Evolutionary conservation across 2,797 vertebrate species (phyloP).

Genomic region (Alfaro cultratus): DNA sequence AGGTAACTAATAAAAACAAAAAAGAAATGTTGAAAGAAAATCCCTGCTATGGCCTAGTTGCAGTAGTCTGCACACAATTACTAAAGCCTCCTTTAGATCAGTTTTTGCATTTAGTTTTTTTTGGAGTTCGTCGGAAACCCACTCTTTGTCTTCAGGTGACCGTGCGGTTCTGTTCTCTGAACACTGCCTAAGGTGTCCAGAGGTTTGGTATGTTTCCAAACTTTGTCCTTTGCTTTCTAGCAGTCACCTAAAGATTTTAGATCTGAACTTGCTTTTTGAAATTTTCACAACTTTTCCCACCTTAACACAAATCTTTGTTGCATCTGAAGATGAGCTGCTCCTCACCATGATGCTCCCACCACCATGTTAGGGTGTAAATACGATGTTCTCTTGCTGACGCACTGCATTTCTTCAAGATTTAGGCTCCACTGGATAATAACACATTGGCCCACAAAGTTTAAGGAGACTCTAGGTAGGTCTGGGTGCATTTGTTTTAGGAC

Average conservation of each 20-base stretch:
- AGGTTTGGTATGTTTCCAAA: neutral
- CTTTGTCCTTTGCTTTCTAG: neutral
- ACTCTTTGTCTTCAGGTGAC: neutral
- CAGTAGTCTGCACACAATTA: neutral
- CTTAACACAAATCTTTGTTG: neutral
- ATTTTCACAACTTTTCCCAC: neutral
- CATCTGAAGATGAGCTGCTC: neutral
- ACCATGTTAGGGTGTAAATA: neutral
- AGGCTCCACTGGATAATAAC: neutral
- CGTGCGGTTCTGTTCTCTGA: neutral
- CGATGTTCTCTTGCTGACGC: neutral
- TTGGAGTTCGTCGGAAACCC: neutral
- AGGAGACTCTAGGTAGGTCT: neutral
- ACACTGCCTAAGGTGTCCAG: neutral
- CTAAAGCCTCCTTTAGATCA: neutral
- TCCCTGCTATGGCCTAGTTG: neutral
- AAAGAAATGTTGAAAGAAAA: neutral
- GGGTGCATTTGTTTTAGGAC: neutral
- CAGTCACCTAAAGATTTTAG: neutral
- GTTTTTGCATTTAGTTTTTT: neutral
- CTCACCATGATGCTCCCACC: neutral
- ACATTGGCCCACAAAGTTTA: neutral
- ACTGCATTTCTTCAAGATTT: neutral
- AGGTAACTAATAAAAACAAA: neutral
- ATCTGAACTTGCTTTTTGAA: neutral